These are phyloP conservation scores for Oscheius sp. DNA, from an alignment of 2,888 invertebrate species.

Conservation along the genomic window DNA sequence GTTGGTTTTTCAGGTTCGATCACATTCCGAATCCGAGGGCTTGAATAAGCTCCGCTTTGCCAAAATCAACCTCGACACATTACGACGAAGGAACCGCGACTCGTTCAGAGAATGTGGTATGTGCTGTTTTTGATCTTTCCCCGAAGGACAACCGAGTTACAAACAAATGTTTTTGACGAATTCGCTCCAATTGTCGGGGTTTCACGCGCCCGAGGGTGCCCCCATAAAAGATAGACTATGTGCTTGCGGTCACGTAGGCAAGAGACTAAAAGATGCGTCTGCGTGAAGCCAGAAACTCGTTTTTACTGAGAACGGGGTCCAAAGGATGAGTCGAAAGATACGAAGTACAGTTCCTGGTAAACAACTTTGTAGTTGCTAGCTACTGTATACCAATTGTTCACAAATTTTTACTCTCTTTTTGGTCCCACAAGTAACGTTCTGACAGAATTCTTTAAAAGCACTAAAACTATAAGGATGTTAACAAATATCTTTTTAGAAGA, in stretches of 20 bases:
- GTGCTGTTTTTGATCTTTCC: conserved; percentile 5
- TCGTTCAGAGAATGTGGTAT: conserved; percentile 26
- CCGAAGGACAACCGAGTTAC: background rate
- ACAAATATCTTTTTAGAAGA: conserved; percentile 22
- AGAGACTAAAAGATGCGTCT: background rate
- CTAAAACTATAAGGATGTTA: no score
- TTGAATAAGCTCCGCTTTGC: conserved; percentile 58
- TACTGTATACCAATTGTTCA: no score
- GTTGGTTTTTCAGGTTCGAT: conserved; percentile 62
- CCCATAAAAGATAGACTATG: background rate
- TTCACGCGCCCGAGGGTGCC: background rate
- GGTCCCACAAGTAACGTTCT: no score
- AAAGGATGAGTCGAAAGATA: no score
- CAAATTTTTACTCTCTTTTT: no score
- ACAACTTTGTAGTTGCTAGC: no score
- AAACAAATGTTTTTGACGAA: conserved; percentile 9
- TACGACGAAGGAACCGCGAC: conserved; percentile 18
- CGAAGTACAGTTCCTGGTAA: no score
- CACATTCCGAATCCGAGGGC: conserved; percentile 69
- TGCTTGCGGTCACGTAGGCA: background rate
- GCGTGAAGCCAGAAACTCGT: no score
- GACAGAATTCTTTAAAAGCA: no score
- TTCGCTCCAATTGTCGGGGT: background rate
- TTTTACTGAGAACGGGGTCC: no score
- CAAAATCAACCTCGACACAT: conserved; percentile 22